phyloP scores from a whole-genome alignment of 2,888 invertebrate species.

The Pachliopta kotzebuea region DNA sequence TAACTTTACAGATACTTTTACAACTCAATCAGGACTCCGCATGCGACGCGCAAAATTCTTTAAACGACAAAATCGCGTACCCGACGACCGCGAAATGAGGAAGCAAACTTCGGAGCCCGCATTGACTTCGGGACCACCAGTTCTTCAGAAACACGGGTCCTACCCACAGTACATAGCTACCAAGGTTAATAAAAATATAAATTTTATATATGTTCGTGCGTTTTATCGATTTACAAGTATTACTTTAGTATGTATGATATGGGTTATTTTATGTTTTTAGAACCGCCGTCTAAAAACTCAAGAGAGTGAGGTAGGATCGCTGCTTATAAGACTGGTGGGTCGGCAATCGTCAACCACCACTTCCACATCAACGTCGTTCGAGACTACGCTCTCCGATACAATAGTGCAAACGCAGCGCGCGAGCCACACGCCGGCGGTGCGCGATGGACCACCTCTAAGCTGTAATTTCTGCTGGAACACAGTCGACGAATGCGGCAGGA shows the following conservation, averaged over 20 bases:
- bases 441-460: conserved; percentile 91
- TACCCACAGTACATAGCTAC: conserved; percentile 58
- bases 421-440: conserved; percentile 90
- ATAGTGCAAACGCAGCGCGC: conserved; percentile 73
- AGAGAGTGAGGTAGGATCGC: conserved; percentile 48
- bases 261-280: conserved; percentile 30
- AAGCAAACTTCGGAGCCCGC: conserved; percentile 60
- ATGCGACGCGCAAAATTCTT: conserved; percentile 56
- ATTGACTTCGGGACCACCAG: conserved; percentile 36
- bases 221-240: too few species aligned
- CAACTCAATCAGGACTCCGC: conserved; percentile 38
- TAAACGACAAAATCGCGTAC: conserved; percentile 57
- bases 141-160: conserved; percentile 63
- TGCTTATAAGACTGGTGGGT: conserved; percentile 50
- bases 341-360: conserved; percentile 41
- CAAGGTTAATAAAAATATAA: conserved; percentile 41
- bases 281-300: conserved; percentile 38
- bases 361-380: conserved; percentile 38
- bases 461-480: conserved; percentile 96
- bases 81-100: conserved; percentile 52
- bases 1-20: conserved; percentile 33
- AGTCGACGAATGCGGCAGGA: conserved; percentile 90
- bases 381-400: conserved; percentile 33
- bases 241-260: too few species aligned
- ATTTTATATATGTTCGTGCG: neutral